Evolutionary conservation across 2,888 invertebrate species (phyloP), one percentile per base, ranked within the genome.

Genomic region (Pteria penguin): DNA sequence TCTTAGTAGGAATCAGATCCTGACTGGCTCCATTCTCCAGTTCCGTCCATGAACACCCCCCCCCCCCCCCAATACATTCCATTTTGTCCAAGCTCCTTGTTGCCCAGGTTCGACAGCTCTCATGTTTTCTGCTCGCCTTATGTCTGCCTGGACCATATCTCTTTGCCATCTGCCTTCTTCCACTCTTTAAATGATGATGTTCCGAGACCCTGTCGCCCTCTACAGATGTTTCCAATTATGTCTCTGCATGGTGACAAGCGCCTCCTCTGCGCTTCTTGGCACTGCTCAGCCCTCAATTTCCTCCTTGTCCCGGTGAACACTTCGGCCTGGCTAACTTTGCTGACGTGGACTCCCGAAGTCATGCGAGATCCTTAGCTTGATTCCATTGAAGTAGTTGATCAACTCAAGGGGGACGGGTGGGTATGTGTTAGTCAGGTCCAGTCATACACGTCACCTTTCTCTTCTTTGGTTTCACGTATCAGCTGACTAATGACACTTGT

Each of bases 1-100:
- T 33, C 63, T 63, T 27, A 45, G 24, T 14, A 63, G 45, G 22
- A 63, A 63, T 24, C 26, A 63, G 33, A 63, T 63, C 36, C 45
- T 32, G 26, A 63, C 26, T 22, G n/a, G 63, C 0, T 68, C 33
- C 68, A 29, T 68, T 57, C 57, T 68, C 68, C 33, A 68, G 32
- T 11, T 68, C 68, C 14, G 57, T 32, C 22, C 57, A 54, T 68
- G 14, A n/a, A n/a, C n/a, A n/a, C n/a, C n/a, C 29, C 54, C 24
- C 31, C 24, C 57, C 27, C 68, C 4, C 26, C 36, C 11, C 36
- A 24, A 36, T 33, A 63, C n/a, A 27, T 33, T 1, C 36, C 63
- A 63, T 36, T 63, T n/a, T 14, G 32, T 36, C 63, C 24, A 63
- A 14, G 24, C 36, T 11, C 63, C 5, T 36, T 36, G 63, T 36